Percentiles rank a stretch among this genome's conserved stretches.
These are phyloP conservation scores for Periophthalmus magnuspinnatus DNA, from an alignment of 2,797 vertebrate species.

Conservation along the genomic window DNA sequence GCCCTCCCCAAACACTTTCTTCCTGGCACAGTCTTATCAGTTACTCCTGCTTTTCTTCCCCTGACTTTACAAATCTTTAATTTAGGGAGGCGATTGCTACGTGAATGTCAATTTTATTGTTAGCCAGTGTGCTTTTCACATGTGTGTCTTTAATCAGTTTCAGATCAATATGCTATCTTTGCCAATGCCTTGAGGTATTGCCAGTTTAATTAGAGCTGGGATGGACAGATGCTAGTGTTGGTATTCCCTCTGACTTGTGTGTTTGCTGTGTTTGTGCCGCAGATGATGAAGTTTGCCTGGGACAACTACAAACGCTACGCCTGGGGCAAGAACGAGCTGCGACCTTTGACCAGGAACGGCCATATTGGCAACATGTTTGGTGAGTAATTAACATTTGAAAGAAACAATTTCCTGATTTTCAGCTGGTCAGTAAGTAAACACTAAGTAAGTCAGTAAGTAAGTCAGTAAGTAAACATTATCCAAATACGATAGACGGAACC, in stretches of 20 bases:
- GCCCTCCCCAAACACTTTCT: conserved; percentile 18
- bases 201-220: conserved; percentile 50
- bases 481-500: too few relatives aligned
- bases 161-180: conserved; percentile 62
- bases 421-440: background rate
- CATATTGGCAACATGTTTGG: conserved; percentile 96
- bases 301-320: conserved; percentile 91
- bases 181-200: conserved; percentile 43
- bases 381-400: conserved; percentile 74
- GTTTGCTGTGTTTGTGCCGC: conserved; percentile 55
- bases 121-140: conserved; percentile 30
- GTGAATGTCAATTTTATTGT: conserved; percentile 53
- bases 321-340: conserved; percentile 94
- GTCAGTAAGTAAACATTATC: background rate
- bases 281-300: conserved; percentile 99
- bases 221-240: conserved; percentile 15
- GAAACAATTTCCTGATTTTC: background rate
- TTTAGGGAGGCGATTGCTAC: conserved; percentile 41
- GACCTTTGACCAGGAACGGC: conserved; percentile 89
- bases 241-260: conserved; percentile 35
- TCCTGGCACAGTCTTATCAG: conserved; percentile 12
- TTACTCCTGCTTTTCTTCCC: conserved; percentile 22
- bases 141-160: conserved; percentile 37
- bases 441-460: too few relatives aligned
- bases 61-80: conserved; percentile 39